Conservation (phyloP, 2,888 invertebrate species). For the Mythimna vitellina region DNA sequence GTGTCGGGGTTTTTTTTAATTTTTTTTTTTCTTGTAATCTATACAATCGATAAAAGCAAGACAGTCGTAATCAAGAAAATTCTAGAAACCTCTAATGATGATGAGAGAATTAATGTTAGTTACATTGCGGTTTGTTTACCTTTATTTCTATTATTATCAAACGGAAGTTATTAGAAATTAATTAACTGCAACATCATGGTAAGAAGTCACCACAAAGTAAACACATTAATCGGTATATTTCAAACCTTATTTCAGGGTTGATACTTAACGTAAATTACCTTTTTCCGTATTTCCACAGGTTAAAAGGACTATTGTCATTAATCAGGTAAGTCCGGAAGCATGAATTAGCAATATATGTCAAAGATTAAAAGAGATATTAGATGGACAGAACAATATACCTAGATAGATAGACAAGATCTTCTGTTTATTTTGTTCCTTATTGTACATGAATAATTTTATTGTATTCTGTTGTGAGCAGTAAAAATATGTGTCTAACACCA, state of each 20-base stretch:
- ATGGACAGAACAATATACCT: constrained; percentile 10
- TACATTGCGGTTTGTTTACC: constrained; percentile 13
- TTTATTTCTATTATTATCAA: constrained; percentile 4
- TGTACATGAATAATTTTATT: not conserved
- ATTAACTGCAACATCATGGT: constrained; percentile 1
- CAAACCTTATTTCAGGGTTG: constrained; percentile 2
- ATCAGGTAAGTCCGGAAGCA: constrained; percentile 1
- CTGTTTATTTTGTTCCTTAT: not conserved
- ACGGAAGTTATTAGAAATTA: constrained; percentile 8
- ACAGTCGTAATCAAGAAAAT: no score
- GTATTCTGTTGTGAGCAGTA: not conserved
- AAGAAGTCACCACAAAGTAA: constrained; percentile 6
- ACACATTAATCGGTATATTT: not conserved
- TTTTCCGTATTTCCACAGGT: not conserved
- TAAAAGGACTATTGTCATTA: constrained; percentile 2
- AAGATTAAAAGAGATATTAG: not conserved
- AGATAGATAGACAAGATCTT: not conserved
- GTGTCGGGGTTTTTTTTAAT: no score
- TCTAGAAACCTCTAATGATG: not conserved
- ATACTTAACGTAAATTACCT: constrained; percentile 1
- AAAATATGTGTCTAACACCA: not conserved
- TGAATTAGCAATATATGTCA: not conserved
- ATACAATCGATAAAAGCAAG: no score
- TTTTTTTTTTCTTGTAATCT: no score
- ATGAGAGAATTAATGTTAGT: not conserved